phyloP scores from a whole-genome alignment of 2,797 vertebrate species.

The Pygocentrus nattereri region DNA sequence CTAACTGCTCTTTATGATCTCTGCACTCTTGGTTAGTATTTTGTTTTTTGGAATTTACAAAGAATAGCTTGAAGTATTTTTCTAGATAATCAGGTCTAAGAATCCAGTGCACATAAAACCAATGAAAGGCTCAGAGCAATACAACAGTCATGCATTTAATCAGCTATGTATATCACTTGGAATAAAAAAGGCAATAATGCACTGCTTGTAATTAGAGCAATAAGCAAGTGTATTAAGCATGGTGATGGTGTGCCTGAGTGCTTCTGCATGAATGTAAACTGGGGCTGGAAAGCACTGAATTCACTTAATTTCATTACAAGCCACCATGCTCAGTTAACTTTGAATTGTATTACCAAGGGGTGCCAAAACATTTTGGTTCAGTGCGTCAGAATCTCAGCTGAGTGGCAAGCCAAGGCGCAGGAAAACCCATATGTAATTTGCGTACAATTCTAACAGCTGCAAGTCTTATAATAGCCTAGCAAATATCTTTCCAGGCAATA shows the following conservation, averaged over 20 bases:
- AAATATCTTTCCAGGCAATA: neutral
- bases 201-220: constrained; percentile 11
- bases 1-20: neutral
- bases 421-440: constrained; percentile 24
- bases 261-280: neutral
- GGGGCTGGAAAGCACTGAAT: constrained; percentile 15
- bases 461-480: neutral
- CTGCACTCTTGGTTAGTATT: neutral
- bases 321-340: constrained; percentile 8
- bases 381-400: neutral
- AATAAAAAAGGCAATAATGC: constrained; percentile 17
- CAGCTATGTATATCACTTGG: neutral
- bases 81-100: neutral
- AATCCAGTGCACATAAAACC: neutral
- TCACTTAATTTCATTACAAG: constrained; percentile 16
- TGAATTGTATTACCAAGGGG: constrained; percentile 2
- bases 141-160: neutral
- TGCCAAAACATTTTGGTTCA: constrained; percentile 19
- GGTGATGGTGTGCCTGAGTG: neutral
- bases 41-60: neutral
- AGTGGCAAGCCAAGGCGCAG: neutral
- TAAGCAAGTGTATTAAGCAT: constrained; percentile 8
- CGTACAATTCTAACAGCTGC: neutral
- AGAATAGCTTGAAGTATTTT: neutral
- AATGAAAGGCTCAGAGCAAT: neutral